Evolutionary conservation across 1,140 invertebrate species (phyloP), one percentile per base, ranked within the genome.

Genomic region (Physella acuta): DNA sequence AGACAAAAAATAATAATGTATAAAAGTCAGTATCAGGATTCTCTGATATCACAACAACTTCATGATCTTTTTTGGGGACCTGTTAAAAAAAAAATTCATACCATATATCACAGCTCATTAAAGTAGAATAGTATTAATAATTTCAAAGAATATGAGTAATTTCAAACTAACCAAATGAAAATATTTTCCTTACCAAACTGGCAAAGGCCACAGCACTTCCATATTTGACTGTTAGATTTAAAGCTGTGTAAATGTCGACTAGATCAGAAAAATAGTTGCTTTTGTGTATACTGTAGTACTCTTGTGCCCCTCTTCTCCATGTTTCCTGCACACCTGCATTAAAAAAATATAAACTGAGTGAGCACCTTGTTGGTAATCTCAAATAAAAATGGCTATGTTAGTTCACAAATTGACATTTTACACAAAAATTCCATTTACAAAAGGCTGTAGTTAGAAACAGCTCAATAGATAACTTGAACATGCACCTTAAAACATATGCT

Each of bases 41-140:
- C 33, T 75, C 59, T 33, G 81, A 78, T 4, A 88, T 65, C n/a
- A 88, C 74, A 34, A 86, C 79, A 26, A 86, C 75, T 76, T 87
- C 87, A 75, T 85, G 80, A 62, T 87, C 86, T 73, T 84, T 86
- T 55, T 79, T 81, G 39, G 85, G 81, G 62, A 80, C 80, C 85
- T 86, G 66, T 16, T 71, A 70, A 26, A 68, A 67, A 55, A n/a
- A 51, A 37, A 14, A 64, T n/a, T 55, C n/a, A n/a, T n/a, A n/a
- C n/a, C n/a, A n/a, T n/a, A n/a, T n/a, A n/a, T n/a, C n/a, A n/a
- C n/a, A n/a, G n/a, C n/a, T n/a, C n/a, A n/a, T n/a, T n/a, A n/a
- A n/a, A n/a, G n/a, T n/a, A n/a, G n/a, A n/a, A n/a, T n/a, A n/a
- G n/a, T n/a, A n/a, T n/a, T n/a, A n/a, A n/a, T n/a, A n/a, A n/a